Evolutionary conservation across 2,888 invertebrate genomes (phyloP).

Genomic region (Lordiphosa andalusiaca): DNA sequence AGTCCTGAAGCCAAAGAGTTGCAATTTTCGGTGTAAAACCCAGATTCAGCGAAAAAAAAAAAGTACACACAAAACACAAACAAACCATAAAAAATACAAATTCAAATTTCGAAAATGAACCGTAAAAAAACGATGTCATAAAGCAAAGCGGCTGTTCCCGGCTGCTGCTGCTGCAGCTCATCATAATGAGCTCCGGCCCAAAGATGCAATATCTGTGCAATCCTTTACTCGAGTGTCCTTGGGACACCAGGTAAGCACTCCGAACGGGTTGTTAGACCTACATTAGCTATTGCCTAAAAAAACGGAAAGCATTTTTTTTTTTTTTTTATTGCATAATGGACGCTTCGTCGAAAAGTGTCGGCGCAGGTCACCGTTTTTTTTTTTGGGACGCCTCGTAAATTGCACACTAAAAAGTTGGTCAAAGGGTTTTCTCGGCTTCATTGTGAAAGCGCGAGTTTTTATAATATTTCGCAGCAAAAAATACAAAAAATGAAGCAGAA

Average conservation of each 20-base stretch:
- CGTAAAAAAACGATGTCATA: conserved; percentile 35
- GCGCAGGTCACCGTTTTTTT: conserved; percentile 13
- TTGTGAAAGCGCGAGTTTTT: conserved; percentile 24
- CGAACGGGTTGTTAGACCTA: conserved; percentile 52
- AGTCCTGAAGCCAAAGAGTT: conserved; percentile 60
- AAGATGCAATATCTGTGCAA: conserved; percentile 78
- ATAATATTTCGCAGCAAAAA: conserved; percentile 21
- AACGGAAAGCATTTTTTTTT: conserved; percentile 55
- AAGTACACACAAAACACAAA: conserved; percentile 20
- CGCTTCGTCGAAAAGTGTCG: conserved; percentile 49
- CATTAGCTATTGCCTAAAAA: conserved; percentile 51
- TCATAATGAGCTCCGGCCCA: conserved; percentile 54
- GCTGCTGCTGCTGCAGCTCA: conserved; percentile 7
- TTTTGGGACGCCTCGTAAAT: conserved; percentile 12
- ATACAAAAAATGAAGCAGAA: not conserved
- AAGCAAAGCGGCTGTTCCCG: conserved; percentile 14
- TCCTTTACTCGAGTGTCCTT: conserved; percentile 66
- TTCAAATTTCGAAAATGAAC: conserved; percentile 4
- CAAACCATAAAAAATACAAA: no score
- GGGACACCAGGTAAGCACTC: conserved; percentile 38
- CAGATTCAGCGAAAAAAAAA: conserved; percentile 66
- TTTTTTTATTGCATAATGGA: conserved; percentile 71
- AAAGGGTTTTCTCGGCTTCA: conserved; percentile 34
- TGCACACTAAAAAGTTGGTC: conserved; percentile 3
- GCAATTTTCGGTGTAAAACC: conserved; percentile 58